Evolutionary conservation across 2,888 invertebrate genomes (phyloP).

Genomic region (Oscheius sp.): DNA sequence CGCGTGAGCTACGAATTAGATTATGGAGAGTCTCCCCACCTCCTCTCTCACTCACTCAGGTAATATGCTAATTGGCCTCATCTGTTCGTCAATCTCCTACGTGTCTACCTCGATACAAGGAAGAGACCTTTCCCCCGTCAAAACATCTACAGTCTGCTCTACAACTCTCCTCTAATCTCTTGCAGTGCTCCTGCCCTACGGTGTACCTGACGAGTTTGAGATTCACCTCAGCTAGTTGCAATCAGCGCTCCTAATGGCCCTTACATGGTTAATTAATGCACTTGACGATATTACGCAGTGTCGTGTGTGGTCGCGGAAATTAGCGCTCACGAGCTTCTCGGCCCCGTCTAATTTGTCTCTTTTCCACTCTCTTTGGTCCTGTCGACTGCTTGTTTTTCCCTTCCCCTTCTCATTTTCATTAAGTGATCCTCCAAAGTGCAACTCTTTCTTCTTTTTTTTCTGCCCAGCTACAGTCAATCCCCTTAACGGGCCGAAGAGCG

Average conservation of each 20-base stretch:
- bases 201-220: neutral
- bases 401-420: neutral
- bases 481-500: too few relatives aligned
- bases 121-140: neutral
- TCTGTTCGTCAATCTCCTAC: neutral
- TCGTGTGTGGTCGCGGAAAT: slow-evolving; percentile 24
- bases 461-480: neutral
- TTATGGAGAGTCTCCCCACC: slow-evolving; percentile 10
- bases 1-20: slow-evolving; percentile 28
- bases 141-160: neutral
- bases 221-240: neutral
- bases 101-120: neutral
- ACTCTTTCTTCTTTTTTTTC: neutral
- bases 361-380: neutral
- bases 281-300: slow-evolving; percentile 24
- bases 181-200: neutral
- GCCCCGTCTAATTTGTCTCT: neutral
- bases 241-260: slow-evolving; percentile 19
- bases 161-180: neutral
- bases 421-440: neutral
- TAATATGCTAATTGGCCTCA: slow-evolving; percentile 18
- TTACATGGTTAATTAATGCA: slow-evolving; percentile 30
- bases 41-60: neutral
- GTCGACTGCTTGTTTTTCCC: neutral
- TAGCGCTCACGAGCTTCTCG: neutral